A percentile compares a stretch with the other conserved stretches of the same genome.
Evolutionary conservation across 2,797 vertebrate species (phyloP).

Genomic region (Etheostoma nigrum): DNA sequence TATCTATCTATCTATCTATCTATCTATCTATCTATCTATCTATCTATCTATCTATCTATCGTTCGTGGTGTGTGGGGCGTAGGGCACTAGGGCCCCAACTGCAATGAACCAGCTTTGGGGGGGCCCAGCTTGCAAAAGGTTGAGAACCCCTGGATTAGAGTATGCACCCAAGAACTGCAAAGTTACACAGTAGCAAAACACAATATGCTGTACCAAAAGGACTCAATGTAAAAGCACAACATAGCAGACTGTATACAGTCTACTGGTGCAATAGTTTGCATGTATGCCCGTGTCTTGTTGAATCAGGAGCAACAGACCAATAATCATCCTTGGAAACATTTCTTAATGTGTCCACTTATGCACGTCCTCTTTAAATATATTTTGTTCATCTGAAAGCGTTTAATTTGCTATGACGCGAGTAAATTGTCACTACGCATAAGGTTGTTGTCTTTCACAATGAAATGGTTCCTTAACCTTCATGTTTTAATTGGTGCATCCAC

Average conservation of each 20-base stretch:
- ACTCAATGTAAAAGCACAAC: neutral
- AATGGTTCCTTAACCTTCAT: neutral
- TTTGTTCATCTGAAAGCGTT: neutral
- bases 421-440: neutral
- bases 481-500: neutral
- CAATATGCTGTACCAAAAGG: neutral
- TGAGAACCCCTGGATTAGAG: too few relatives aligned
- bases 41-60: too few relatives aligned
- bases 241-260: neutral
- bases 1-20: too few relatives aligned
- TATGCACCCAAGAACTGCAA: neutral
- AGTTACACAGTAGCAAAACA: neutral
- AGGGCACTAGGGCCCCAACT: too few relatives aligned
- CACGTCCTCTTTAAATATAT: neutral
- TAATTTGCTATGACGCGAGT: neutral
- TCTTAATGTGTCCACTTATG: neutral
- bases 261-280: neutral
- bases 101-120: too few relatives aligned
- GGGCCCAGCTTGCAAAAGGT: too few relatives aligned
- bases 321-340: neutral
- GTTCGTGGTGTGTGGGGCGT: too few relatives aligned
- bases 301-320: neutral
- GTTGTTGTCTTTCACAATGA: neutral
- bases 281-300: neutral
- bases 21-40: too few relatives aligned